Percentiles rank a stretch among this genome's conserved stretches.
These are phyloP conservation scores for Nephrotoma guestfalica DNA, from an alignment of 2,888 invertebrate genomes.

Conservation along the genomic window DNA sequence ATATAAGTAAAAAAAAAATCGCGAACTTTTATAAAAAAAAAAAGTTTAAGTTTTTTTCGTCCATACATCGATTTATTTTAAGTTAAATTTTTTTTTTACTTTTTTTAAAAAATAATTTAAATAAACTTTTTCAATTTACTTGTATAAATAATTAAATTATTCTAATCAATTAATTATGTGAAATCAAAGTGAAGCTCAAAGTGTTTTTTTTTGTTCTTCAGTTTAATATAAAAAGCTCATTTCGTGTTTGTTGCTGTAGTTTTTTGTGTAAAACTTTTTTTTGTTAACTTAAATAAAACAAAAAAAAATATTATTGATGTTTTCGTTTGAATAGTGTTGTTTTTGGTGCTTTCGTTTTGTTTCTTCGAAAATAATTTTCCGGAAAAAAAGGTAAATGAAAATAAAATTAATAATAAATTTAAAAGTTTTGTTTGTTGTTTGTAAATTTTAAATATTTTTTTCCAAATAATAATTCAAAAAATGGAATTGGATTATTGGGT, in stretches of 20 bases:
- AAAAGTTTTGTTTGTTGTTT: not conserved
- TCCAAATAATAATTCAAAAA: not conserved
- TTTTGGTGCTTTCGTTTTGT: not conserved
- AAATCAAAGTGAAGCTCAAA: not conserved
- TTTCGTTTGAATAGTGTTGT: not conserved
- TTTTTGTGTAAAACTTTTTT: not conserved
- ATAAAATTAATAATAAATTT: not conserved
- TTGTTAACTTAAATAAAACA: not conserved
- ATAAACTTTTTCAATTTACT: not conserved
- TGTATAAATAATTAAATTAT: not conserved
- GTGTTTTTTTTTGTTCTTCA: not conserved
- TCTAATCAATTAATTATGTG: not conserved
- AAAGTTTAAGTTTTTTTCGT: not conserved
- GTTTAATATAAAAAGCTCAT: not conserved
- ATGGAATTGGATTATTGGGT: not conserved
- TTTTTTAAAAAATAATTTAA: not conserved
- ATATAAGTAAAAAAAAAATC: not conserved
- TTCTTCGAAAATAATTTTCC: not conserved
- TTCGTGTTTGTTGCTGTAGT: not conserved
- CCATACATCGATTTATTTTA: not conserved
- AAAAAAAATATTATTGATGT: not conserved
- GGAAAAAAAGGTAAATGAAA: not conserved
- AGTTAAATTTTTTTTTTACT: not conserved
- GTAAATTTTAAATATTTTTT: not conserved
- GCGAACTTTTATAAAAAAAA: not conserved